A percentile compares a stretch with the other conserved stretches of the same genome.
These are phyloP conservation scores for Rhinichthys klamathensis DNA, from an alignment of 2,113 vertebrate genomes.

Conservation along the genomic window DNA sequence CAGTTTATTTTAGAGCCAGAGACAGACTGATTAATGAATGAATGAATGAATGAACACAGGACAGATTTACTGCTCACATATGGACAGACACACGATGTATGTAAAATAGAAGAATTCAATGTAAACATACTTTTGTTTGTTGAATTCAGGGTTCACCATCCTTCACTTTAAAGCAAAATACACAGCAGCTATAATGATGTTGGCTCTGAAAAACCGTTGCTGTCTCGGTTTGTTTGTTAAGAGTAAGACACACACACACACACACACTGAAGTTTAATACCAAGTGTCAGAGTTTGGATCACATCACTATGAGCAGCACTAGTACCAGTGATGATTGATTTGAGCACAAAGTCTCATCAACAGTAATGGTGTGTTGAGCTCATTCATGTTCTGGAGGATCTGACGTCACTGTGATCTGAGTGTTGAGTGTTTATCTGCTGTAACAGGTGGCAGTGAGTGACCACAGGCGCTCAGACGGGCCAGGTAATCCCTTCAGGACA, in stretches of 20 bases:
- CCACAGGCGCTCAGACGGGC: neutral
- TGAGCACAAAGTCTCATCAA: neutral
- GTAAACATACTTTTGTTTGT: neutral
- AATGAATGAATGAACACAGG: neutral
- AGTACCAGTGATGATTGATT: neutral
- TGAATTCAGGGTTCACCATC: neutral
- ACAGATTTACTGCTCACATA: neutral
- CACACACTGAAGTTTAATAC: too few relatives aligned
- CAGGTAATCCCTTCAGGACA: neutral
- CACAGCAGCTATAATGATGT: neutral
- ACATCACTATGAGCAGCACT: neutral
- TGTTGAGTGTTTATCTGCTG: neutral
- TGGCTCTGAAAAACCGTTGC: too few relatives aligned
- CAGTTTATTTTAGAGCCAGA: too few relatives aligned
- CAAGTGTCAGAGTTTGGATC: too few relatives aligned
- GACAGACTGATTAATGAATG: neutral
- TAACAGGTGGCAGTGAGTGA: neutral
- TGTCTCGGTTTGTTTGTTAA: too few relatives aligned
- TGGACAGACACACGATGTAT: neutral
- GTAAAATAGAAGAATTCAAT: neutral
- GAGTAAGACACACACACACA: too few relatives aligned
- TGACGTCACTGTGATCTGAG: neutral
- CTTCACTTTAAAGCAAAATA: neutral
- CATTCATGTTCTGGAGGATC: neutral
- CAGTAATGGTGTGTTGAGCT: neutral